Conservation (phyloP, 2,797 vertebrate genomes). For the Argentina silus region DNA sequence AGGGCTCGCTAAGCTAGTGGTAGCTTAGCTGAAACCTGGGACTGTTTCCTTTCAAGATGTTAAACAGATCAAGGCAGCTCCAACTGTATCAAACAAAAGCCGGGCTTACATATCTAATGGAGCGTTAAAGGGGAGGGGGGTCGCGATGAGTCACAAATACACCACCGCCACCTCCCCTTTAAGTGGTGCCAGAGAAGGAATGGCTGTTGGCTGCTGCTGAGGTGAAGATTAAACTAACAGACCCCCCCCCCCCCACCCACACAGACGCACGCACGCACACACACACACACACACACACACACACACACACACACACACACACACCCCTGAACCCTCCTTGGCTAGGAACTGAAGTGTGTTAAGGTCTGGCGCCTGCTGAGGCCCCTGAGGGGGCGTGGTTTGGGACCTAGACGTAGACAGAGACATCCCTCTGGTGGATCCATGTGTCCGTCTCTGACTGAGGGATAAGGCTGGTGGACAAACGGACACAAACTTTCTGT, state of each 20-base stretch:
- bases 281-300: not conserved
- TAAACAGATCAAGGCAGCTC: no score
- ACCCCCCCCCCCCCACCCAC: constrained; percentile 39
- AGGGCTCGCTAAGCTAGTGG: no score
- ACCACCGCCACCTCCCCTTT: constrained; percentile 37
- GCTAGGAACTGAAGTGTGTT: constrained; percentile 75
- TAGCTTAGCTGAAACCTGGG: no score
- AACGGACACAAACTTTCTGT: not conserved
- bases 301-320: not conserved
- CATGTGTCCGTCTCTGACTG: constrained; percentile 47
- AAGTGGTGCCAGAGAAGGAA: constrained; percentile 67
- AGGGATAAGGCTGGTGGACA: constrained; percentile 24
- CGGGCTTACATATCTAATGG: no score
- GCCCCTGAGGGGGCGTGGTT: constrained; percentile 44
- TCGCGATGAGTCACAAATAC: constrained; percentile 23
- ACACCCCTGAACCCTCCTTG: constrained; percentile 47
- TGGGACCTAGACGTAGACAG: constrained; percentile 54
- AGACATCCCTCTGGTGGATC: constrained; percentile 47
- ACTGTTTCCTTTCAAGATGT: no score
- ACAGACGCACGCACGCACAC: not conserved
- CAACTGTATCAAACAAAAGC: no score
- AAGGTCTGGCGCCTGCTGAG: constrained; percentile 67
- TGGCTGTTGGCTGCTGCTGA: constrained; percentile 69
- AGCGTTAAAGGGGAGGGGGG: not conserved
- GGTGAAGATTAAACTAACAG: constrained; percentile 74